Conservation (phyloP, 2,888 invertebrate genomes). For the Anaspis maculata region DNA sequence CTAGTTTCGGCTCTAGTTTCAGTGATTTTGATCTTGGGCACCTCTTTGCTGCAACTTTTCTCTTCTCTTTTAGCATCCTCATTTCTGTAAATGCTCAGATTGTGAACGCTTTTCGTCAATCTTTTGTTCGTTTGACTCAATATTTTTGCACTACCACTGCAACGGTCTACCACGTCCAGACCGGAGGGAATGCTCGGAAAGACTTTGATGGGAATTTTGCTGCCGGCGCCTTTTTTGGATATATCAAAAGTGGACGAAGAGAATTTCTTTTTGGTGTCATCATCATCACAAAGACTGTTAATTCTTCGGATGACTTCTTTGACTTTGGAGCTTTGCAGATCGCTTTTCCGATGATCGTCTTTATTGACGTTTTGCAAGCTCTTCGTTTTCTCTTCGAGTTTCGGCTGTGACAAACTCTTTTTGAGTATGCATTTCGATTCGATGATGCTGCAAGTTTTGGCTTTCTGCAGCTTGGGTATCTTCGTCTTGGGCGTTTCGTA, state of each 20-base stretch:
- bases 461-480: conserved; percentile 56
- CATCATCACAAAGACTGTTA: too few species aligned
- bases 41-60: too few species aligned
- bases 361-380: conserved; percentile 27
- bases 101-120: conserved; percentile 19
- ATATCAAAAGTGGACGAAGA: too few species aligned
- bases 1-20: too few species aligned
- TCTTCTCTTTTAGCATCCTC: too few species aligned
- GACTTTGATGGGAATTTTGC: conserved; percentile 37
- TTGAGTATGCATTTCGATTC: conserved; percentile 61
- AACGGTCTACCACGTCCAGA: conserved; percentile 34
- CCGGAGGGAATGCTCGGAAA: conserved; percentile 41
- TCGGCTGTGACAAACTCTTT: conserved; percentile 47
- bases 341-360: conserved; percentile 4
- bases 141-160: conserved; percentile 15
- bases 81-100: too few species aligned
- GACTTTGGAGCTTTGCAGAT: conserved; percentile 22
- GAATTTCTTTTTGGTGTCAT: not conserved
- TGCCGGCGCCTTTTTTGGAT: conserved; percentile 10
- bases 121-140: conserved; percentile 1
- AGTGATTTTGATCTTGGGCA: too few species aligned
- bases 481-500: conserved; percentile 29
- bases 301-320: conserved; percentile 26
- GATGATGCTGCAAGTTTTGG: conserved; percentile 62
- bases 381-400: conserved; percentile 24